These are phyloP conservation scores for Sparus aurata DNA, from an alignment of 2,797 vertebrate genomes.

Conservation along the genomic window DNA sequence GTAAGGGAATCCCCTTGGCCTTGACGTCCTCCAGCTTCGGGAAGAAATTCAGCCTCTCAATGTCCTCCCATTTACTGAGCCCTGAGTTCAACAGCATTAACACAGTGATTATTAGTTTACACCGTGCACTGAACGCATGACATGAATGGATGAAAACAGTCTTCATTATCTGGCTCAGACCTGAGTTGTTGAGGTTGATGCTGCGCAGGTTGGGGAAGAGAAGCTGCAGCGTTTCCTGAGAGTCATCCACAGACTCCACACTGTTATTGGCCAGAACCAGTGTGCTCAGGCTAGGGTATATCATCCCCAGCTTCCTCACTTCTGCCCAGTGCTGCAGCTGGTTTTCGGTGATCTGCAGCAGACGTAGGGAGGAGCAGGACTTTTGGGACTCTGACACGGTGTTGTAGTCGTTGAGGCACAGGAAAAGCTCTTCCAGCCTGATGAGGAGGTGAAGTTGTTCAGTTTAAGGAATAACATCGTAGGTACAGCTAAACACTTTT, in stretches of 20 bases:
- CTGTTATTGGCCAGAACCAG: slow-evolving; percentile 96
- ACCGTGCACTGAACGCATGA: fast-evolving
- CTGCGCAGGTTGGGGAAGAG: slow-evolving; percentile 94
- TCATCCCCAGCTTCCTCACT: slow-evolving; percentile 93
- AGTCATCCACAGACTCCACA: slow-evolving; percentile 89
- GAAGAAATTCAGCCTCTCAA: slow-evolving; percentile 94
- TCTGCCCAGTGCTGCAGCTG: slow-evolving; percentile 95
- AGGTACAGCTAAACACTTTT: not conserved
- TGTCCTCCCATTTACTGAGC: slow-evolving; percentile 94
- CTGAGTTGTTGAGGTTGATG: slow-evolving; percentile 98
- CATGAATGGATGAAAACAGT: not conserved
- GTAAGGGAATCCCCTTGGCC: slow-evolving; percentile 92
- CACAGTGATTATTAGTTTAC: not conserved
- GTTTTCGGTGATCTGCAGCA: slow-evolving; percentile 98
- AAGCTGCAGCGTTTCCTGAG: slow-evolving; percentile 87
- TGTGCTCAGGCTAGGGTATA: slow-evolving; percentile 92
- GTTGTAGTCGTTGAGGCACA: slow-evolving; percentile 96
- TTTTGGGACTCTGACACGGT: slow-evolving; percentile 89
- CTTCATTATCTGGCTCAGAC: slow-evolving; percentile 73
- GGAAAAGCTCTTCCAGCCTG: slow-evolving; percentile 97
- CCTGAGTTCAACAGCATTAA: slow-evolving; percentile 77
- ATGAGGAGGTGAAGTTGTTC: not conserved
- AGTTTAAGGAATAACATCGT: not conserved
- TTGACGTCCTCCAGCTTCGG: slow-evolving; percentile 96
- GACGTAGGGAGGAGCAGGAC: slow-evolving; percentile 92